Conservation (phyloP, 2,113 vertebrate genomes). For the Chionodraco myersi region DNA sequence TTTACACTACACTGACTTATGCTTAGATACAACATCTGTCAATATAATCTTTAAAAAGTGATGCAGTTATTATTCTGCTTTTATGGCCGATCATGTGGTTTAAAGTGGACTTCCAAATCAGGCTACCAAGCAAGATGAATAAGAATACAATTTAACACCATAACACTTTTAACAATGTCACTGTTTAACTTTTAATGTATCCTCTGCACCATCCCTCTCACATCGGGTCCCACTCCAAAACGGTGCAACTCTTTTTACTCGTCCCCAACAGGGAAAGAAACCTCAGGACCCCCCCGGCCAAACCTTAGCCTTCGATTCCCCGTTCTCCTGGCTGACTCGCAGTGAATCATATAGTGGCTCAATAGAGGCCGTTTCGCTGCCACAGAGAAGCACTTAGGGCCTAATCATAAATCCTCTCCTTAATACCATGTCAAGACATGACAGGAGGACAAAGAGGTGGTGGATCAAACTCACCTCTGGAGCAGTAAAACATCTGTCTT, state of each 20-base stretch:
- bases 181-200: neutral
- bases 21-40: too few species aligned
- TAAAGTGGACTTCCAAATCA: neutral
- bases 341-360: constrained; percentile 64
- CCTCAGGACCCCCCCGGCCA: neutral
- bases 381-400: constrained; percentile 70
- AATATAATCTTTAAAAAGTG: neutral
- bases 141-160: neutral
- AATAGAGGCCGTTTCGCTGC: constrained; percentile 47
- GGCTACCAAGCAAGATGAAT: neutral
- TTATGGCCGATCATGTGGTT: neutral
- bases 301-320: constrained; percentile 25
- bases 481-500: constrained; percentile 75
- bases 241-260: neutral
- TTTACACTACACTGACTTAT: neutral
- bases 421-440: constrained; percentile 68
- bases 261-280: constrained; percentile 5
- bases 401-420: constrained; percentile 68
- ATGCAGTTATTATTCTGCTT: neutral
- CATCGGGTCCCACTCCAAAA: neutral
- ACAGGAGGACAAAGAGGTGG: constrained; percentile 69
- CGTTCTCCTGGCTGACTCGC: constrained; percentile 51
- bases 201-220: neutral
- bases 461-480: constrained; percentile 72
- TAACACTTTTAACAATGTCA: neutral